A percentile compares a stretch with the other conserved stretches of the same genome.
Evolutionary conservation across 2,113 vertebrate species (phyloP).

Genomic region (Hydropotes inermis): DNA sequence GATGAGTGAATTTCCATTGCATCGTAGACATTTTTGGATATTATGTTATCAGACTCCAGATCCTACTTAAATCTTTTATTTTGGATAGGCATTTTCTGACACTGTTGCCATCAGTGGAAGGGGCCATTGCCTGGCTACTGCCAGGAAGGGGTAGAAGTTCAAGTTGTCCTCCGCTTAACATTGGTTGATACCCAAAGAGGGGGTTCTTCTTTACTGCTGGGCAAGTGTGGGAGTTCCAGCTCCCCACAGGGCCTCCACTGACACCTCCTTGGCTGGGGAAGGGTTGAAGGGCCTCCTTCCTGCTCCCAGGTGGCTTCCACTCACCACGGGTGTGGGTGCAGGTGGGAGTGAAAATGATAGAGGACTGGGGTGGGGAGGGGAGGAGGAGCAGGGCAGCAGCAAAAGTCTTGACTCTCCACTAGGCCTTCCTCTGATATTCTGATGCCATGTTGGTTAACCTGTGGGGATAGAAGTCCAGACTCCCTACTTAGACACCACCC

Average conservation of each 20-base stretch:
- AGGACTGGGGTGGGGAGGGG: background rate
- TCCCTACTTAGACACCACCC: background rate
- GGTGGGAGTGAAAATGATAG: background rate
- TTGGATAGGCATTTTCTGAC: conserved; percentile 4
- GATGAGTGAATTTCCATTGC: background rate
- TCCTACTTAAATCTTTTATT: conserved; percentile 24
- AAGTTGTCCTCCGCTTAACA: background rate
- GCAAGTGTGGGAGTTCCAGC: background rate
- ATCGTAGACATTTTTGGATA: background rate
- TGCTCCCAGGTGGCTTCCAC: background rate
- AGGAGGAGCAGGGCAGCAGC: background rate
- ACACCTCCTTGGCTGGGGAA: background rate
- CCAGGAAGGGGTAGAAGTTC: background rate
- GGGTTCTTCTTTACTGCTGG: background rate
- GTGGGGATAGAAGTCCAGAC: background rate
- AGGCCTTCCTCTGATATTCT: background rate
- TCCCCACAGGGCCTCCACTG: background rate
- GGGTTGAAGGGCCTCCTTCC: background rate
- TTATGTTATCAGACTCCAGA: background rate
- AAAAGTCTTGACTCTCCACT: background rate
- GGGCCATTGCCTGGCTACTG: background rate
- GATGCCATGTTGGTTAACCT: background rate
- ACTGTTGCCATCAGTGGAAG: background rate
- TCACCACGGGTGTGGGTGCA: background rate
- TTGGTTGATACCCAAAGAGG: background rate